Evolutionary conservation across 2,113 vertebrate genomes (phyloP).

Genomic region (Butorides virescens): DNA sequence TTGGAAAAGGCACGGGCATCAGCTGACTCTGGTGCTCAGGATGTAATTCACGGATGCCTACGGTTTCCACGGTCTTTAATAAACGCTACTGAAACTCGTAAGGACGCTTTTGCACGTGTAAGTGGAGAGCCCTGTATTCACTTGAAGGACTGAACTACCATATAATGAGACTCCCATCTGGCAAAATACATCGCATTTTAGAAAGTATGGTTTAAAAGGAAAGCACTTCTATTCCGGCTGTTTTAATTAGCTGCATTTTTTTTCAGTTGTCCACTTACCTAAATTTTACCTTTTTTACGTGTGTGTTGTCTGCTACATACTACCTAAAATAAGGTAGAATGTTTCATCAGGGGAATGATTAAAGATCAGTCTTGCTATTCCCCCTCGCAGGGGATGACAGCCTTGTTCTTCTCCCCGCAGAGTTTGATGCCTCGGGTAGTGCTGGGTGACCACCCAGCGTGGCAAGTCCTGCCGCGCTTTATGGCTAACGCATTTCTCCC

Average conservation of each 20-base stretch:
- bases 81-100: not conserved
- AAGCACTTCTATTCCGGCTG: accelerated
- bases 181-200: not conserved
- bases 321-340: not conserved
- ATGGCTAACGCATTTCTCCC: not conserved
- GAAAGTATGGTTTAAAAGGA: not conserved
- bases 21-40: not conserved
- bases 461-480: not conserved
- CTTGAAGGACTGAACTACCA: not conserved
- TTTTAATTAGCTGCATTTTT: not conserved
- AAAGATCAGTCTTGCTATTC: not conserved
- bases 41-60: not conserved
- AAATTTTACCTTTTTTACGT: not conserved
- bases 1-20: not conserved
- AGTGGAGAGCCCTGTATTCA: not conserved
- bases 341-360: not conserved
- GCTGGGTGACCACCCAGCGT: not conserved
- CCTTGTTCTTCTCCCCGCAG: not conserved
- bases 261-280: not conserved
- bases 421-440: not conserved
- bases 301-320: not conserved
- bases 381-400: not conserved
- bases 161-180: not conserved
- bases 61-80: not conserved
- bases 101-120: not conserved